phyloP scores from a whole-genome alignment of 1,140 invertebrate species.

The Pseudoatta argentina region DNA sequence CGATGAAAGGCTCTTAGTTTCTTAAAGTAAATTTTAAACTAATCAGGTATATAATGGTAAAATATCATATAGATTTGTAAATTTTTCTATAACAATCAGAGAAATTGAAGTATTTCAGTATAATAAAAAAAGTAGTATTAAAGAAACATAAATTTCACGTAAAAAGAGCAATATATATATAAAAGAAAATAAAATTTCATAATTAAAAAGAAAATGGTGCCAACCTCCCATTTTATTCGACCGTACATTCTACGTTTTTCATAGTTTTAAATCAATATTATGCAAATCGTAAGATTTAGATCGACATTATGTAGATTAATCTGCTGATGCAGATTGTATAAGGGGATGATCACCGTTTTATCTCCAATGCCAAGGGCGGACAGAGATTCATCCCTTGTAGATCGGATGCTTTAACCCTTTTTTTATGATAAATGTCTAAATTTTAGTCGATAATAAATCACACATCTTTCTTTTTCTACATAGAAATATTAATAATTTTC shows the following conservation, averaged over 20 bases:
- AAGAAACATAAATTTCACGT: neutral
- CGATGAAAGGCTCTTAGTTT: slow-evolving; percentile 1
- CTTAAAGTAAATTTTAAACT: neutral
- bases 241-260: neutral
- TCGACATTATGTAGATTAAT: slow-evolving; percentile 55
- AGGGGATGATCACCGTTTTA: slow-evolving; percentile 44
- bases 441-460: slow-evolving; percentile 7
- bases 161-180: neutral
- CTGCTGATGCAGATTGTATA: slow-evolving; percentile 33
- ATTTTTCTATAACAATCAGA: neutral
- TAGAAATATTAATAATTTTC: too few species aligned
- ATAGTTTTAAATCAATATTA: slow-evolving; percentile 14
- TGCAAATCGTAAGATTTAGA: slow-evolving; percentile 32
- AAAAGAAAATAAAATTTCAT: neutral
- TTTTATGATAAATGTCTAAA: slow-evolving; percentile 36
- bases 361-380: slow-evolving; percentile 29
- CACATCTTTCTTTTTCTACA: neutral
- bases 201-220: neutral
- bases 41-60: neutral
- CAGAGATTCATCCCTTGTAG: neutral
- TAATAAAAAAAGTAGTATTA: neutral
- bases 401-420: neutral
- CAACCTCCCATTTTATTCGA: slow-evolving; percentile 2
- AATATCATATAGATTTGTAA: neutral
- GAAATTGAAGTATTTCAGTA: neutral